Evolutionary conservation across 2,888 invertebrate species (phyloP).

Genomic region (Disparrhopalites patrizii): DNA sequence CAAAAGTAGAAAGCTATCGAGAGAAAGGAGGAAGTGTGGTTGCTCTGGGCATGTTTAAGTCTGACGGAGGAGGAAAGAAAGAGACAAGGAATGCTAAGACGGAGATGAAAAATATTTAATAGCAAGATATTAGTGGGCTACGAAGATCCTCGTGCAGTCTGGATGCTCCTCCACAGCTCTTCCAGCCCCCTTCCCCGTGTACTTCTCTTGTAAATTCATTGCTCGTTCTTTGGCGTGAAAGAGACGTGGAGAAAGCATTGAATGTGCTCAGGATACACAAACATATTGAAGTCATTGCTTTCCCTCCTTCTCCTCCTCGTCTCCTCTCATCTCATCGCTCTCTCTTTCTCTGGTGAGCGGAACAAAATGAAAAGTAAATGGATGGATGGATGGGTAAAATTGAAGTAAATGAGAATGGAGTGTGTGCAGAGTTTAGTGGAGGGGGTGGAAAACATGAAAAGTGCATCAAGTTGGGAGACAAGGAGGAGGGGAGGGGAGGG

Average conservation of each 20-base stretch:
- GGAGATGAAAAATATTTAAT: not conserved
- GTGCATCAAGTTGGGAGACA: conserved; percentile 37
- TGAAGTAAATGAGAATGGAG: conserved; percentile 44
- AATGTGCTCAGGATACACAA: not conserved
- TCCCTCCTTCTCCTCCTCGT: not conserved
- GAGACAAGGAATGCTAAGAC: not conserved
- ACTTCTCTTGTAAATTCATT: conserved; percentile 3
- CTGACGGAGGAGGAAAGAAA: not conserved
- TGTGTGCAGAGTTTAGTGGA: conserved; percentile 34
- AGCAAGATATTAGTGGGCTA: not conserved
- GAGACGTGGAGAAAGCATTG: not conserved
- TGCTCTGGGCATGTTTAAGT: not conserved
- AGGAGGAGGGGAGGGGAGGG: too few relatives aligned
- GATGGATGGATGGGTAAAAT: conserved; percentile 35
- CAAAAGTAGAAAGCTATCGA: not conserved
- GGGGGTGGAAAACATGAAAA: conserved; percentile 42
- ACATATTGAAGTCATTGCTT: too few relatives aligned
- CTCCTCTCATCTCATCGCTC: not conserved
- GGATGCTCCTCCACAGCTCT: not conserved
- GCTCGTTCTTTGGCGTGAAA: not conserved
- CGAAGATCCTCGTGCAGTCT: not conserved
- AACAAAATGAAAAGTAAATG: conserved; percentile 30
- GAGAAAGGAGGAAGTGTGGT: not conserved
- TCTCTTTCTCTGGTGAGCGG: conserved; percentile 3
- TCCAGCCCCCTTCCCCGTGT: too few relatives aligned